Evolutionary conservation across 2,113 vertebrate genomes (phyloP).

Genomic region (Orcinus orca): DNA sequence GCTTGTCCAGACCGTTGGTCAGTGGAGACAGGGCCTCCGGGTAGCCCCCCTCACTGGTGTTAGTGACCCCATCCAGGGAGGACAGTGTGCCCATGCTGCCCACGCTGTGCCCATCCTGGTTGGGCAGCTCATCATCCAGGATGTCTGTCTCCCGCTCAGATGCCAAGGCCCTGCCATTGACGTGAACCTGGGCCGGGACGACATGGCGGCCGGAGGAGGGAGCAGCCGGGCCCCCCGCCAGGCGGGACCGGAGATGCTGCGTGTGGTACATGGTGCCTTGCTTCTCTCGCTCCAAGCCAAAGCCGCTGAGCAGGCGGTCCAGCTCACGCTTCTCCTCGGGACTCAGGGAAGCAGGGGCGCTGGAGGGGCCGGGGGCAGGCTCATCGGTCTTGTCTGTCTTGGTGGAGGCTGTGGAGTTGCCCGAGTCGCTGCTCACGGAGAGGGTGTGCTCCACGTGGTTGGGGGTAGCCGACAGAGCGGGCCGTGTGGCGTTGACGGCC

Average conservation of each 20-base stretch:
- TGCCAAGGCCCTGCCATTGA: constrained; percentile 86
- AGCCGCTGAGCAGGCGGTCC: constrained; percentile 94
- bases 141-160: constrained; percentile 96
- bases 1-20: constrained; percentile 84
- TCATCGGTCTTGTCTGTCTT: constrained; percentile 98
- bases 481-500: constrained; percentile 84
- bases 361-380: constrained; percentile 73
- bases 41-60: constrained; percentile 85
- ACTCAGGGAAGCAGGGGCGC: constrained; percentile 82
- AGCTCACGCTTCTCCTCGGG: constrained; percentile 95
- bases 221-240: constrained; percentile 70
- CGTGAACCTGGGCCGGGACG: constrained; percentile 95
- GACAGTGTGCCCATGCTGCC: constrained; percentile 95
- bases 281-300: constrained; percentile 85
- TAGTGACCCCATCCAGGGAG: constrained; percentile 89
- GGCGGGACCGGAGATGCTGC: constrained; percentile 75
- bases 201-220: constrained; percentile 83
- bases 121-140: constrained; percentile 95
- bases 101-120: constrained; percentile 93
- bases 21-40: constrained; percentile 81
- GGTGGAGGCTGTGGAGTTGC: constrained; percentile 97
- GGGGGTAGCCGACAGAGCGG: constrained; percentile 82
- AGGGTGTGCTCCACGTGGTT: constrained; percentile 94
- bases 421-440: constrained; percentile 97
- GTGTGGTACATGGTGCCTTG: constrained; percentile 85